phyloP scores from a whole-genome alignment of 2,888 invertebrate species.

The Pocota personata region DNA sequence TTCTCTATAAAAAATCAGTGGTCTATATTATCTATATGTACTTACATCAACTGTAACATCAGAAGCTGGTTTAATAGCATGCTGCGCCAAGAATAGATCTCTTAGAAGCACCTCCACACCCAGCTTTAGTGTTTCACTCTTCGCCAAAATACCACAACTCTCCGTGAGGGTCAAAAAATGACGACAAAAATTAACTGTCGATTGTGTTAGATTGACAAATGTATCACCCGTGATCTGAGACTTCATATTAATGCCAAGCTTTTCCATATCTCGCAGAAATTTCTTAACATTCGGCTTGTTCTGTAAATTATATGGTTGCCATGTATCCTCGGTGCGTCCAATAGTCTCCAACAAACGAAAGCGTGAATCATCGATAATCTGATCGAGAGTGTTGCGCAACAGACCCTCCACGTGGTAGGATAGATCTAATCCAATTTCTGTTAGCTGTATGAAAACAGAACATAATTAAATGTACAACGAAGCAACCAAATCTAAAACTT shows the following conservation, averaged over 20 bases:
- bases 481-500: not conserved
- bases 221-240: slow-evolving; percentile 82
- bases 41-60: slow-evolving; percentile 81
- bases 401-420: slow-evolving; percentile 95
- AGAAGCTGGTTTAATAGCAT: slow-evolving; percentile 80
- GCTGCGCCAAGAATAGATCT: slow-evolving; percentile 81
- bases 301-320: slow-evolving; percentile 82
- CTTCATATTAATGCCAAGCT: slow-evolving; percentile 81
- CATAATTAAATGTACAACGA: not conserved
- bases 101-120: slow-evolving; percentile 79
- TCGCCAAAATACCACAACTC: slow-evolving; percentile 81
- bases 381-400: slow-evolving; percentile 86
- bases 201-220: slow-evolving; percentile 82
- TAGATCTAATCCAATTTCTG: slow-evolving; percentile 92
- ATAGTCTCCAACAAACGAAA: slow-evolving; percentile 81
- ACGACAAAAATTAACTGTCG: slow-evolving; percentile 81
- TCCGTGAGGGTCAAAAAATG: slow-evolving; percentile 81
- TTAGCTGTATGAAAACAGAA: slow-evolving; percentile 80
- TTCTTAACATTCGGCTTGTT: slow-evolving; percentile 81
- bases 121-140: slow-evolving; percentile 80
- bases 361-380: slow-evolving; percentile 81
- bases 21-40: slow-evolving; percentile 23
- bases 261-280: slow-evolving; percentile 80
- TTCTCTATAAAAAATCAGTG: too few species aligned
- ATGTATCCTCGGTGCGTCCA: slow-evolving; percentile 81